Base-by-base conservation (phyloP, 2,797 vertebrate genomes). In the Cyclopterus lumpus region DNA sequence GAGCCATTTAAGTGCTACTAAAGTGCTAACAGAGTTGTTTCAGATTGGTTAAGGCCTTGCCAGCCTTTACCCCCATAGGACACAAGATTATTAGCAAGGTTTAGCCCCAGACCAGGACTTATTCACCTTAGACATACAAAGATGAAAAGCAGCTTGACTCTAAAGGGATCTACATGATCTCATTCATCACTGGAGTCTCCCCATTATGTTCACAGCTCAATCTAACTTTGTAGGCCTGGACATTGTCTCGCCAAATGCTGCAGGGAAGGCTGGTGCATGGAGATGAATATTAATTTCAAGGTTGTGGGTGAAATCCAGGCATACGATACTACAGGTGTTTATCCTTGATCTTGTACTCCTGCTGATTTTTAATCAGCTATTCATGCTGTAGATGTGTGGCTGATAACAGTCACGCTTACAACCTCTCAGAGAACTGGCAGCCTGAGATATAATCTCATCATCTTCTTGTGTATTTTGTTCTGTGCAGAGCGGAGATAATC, bases 401-500 rank as follows among this genome's bases (percentile, higher is more conserved):
- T 75, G 86, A 92, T 91, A 89, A 83, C 18, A 16, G 71, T 76
- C 77, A 54, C 4, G 2, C 77, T 66, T 48, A 57, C 53, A 62
- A 44, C 40, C 67, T 79, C 75, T 63, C 16, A 18, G 24, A 71
- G 32, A 77, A 75, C 75, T 30, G 57, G 34, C 60, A 61, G 28
- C 28, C 16, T 60, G 46, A 73, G 53, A 79, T 83, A 14, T 92
- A 84, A 93, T 92, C 89, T 70, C 64, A 76, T 83, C 64, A 62
- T 75, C 67, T 68, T 18, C 4, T 64, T 71, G 10, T 59, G 54
- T 68, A 28, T 69, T 58, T 63, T 57, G 76, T 51, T 73, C 55
- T 76, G 88, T 65, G 2, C 93, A 99, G 98, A 94, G 98, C 98
- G 46, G 98, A 99, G 93, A 95, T 98, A 77, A 97, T 99, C 88